These are phyloP conservation scores for Thalassophryne amazonica DNA, from an alignment of 2,797 vertebrate species.

Conservation along the genomic window DNA sequence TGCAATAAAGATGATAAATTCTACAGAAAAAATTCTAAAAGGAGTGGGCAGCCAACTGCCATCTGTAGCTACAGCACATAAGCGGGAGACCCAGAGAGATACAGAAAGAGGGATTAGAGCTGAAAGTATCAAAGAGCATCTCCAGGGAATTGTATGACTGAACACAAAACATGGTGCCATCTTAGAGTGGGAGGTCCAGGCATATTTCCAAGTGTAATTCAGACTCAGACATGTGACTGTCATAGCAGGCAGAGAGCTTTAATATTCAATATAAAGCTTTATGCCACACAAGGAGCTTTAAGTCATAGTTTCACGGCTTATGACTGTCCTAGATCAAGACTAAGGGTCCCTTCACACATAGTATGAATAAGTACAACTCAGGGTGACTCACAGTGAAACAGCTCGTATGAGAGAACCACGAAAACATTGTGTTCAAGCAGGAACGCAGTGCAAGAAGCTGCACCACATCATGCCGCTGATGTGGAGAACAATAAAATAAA, in stretches of 20 bases:
- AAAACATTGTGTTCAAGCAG: no score
- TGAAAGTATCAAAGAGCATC: conserved; percentile 4
- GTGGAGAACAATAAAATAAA: no score
- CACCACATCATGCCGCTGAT: no score
- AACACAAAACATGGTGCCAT: background rate
- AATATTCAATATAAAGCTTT: conserved; percentile 6
- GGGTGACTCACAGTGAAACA: no score
- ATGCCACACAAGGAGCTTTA: background rate
- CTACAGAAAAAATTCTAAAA: conserved; percentile 8
- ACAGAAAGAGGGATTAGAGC: conserved; percentile 5
- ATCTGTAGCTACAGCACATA: background rate
- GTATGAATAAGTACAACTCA: no score
- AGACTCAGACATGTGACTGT: background rate
- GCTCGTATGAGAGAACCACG: no score
- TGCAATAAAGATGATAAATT: conserved; percentile 9
- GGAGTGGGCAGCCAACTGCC: background rate
- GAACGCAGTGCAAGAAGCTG: no score
- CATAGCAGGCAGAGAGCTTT: background rate
- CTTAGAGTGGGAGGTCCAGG: conserved; percentile 12
- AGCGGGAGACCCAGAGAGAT: background rate
- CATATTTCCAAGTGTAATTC: conserved; percentile 11
- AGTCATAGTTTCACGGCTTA: background rate
- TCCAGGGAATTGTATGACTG: conserved; percentile 1
- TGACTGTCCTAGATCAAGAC: no score
- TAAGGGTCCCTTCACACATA: no score